These are phyloP conservation scores for Hemibagrus wyckioides DNA, from an alignment of 2,113 vertebrate species.

Conservation along the genomic window DNA sequence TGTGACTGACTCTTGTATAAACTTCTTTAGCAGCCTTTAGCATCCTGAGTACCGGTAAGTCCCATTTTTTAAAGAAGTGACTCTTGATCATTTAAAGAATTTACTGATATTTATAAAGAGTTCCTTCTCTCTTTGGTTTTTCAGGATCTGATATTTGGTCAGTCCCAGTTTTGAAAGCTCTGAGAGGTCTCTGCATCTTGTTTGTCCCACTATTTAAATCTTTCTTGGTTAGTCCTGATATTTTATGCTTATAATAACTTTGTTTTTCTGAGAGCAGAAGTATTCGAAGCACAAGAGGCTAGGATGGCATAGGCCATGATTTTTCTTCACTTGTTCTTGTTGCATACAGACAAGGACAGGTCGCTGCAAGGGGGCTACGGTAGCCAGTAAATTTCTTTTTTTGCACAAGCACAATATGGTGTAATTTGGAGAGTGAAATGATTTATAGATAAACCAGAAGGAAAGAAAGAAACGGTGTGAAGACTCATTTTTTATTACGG, in stretches of 20 bases:
- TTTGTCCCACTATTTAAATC: not conserved
- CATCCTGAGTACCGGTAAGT: too few relatives aligned
- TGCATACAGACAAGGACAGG: not conserved
- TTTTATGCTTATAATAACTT: not conserved
- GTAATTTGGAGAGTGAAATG: not conserved
- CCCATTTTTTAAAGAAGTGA: too few relatives aligned
- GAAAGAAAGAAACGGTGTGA: not conserved
- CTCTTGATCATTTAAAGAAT: too few relatives aligned
- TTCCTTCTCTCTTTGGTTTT: too few relatives aligned
- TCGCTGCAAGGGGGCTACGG: too few relatives aligned
- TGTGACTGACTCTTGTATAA: too few relatives aligned
- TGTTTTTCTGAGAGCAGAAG: not conserved
- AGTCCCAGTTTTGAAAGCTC: not conserved
- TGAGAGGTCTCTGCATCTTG: not conserved
- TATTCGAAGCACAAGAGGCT: not conserved
- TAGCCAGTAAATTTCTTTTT: not conserved
- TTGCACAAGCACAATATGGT: too few relatives aligned
- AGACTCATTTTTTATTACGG: not conserved
- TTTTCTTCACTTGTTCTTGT: not conserved
- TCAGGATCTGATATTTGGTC: too few relatives aligned
- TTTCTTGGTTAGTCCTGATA: not conserved
- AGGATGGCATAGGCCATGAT: not conserved
- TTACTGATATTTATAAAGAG: too few relatives aligned
- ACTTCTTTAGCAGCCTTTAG: too few relatives aligned
- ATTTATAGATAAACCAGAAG: not conserved